phyloP scores from a whole-genome alignment of 2,113 vertebrate genomes.

The Phocoena sinus region DNA sequence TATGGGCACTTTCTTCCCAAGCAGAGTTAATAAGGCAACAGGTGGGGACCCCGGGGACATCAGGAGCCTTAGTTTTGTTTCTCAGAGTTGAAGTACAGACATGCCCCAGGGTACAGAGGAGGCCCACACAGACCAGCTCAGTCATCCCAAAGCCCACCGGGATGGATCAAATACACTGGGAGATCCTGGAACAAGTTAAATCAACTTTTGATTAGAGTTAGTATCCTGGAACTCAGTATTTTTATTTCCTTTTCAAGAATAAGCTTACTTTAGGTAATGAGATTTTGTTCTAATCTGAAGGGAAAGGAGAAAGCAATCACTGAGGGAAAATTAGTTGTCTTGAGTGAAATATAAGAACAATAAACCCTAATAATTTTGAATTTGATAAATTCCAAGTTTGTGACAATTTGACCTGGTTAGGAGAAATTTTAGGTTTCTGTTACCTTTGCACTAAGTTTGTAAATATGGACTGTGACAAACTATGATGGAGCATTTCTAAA shows the following conservation, averaged over 20 bases:
- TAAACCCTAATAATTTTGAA: neutral
- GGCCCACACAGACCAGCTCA: neutral
- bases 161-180: neutral
- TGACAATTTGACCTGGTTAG: neutral
- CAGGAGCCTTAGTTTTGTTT: slow-evolving; percentile 41
- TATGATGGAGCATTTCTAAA: neutral
- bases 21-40: neutral
- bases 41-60: neutral
- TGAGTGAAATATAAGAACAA: neutral
- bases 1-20: slow-evolving; percentile 33
- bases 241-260: slow-evolving; percentile 5
- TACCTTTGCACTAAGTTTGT: neutral
- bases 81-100: slow-evolving; percentile 36
- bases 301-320: neutral
- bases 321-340: neutral
- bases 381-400: neutral
- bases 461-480: neutral
- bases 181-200: neutral
- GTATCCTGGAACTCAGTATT: neutral
- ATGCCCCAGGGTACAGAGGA: neutral
- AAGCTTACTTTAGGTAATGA: neutral
- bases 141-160: neutral
- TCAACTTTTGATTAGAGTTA: neutral
- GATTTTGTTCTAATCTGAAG: neutral
- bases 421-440: neutral